Evolutionary conservation across 1,140 invertebrate species (phyloP), one percentile per base, ranked within the genome.

Genomic region (Drosophila arizonae): DNA sequence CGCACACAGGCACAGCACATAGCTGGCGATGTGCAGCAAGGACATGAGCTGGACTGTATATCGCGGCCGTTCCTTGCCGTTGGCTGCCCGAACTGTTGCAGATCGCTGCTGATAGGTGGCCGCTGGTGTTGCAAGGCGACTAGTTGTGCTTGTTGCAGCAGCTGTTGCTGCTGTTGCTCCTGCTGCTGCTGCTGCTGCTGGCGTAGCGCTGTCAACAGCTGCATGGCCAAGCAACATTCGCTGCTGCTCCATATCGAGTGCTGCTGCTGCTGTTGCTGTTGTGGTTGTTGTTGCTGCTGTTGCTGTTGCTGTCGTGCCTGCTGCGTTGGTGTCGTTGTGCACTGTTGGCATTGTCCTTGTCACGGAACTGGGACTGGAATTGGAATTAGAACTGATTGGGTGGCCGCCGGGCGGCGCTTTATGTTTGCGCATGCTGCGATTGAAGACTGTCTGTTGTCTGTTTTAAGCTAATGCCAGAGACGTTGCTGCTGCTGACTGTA

Each of bases 1-100:
- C 33, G 90, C 86, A 74, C 85, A 77, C 62, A 92, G 76, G 71
- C 90, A 91, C 57, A 92, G 72, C 80, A 89, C 76, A 62, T 91
- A 92, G 76, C 90, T 76, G 68, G 84, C 75, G 39, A 92, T 64
- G 61, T 91, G 86, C 70, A 91, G 61, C 64, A 91, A 65, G 64
- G 89, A 82, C 48, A 82, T 78, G 26, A 88, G 55, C 46, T 81
- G 79, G 21, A 90, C 72, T 70, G 55, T 67, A 51, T 73, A 76
- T 6, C 67, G 76, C 63, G 76, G 68, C 28, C 70, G 85, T 55
- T 81, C 69, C 76, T 81, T 84, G 65, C 43, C 48, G 45, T 17
- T 55, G 50, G 52, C 57, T 69, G 69, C 21, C 69, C 62, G 46
- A 62, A 51, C 39, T 71, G 48, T 26, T 66, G 51, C 45, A 64